phyloP scores from a whole-genome alignment of 2,888 invertebrate genomes.

The Lacanobia wlatinum region DNA sequence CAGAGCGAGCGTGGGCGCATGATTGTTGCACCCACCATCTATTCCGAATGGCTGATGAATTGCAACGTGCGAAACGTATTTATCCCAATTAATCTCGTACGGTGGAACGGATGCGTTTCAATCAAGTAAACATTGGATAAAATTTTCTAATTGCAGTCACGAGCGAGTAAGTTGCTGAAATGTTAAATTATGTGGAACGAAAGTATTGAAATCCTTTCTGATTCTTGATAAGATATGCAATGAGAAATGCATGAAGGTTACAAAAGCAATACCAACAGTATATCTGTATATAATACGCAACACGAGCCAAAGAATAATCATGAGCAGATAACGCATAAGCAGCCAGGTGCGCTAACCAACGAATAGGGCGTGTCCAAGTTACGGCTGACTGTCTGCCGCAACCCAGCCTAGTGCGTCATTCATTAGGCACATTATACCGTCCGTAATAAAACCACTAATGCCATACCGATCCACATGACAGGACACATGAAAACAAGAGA shows the following conservation, averaged over 20 bases:
- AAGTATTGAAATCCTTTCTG: slow-evolving; percentile 22
- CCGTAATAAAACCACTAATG: slow-evolving; percentile 54
- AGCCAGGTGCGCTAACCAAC: slow-evolving; percentile 48
- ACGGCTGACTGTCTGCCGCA: slow-evolving; percentile 39
- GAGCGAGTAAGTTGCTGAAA: slow-evolving; percentile 20
- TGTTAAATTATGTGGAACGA: slow-evolving; percentile 17
- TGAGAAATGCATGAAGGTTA: slow-evolving; percentile 31
- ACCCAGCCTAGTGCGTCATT: slow-evolving; percentile 48
- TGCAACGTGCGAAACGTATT: slow-evolving; percentile 82
- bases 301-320: slow-evolving; percentile 29
- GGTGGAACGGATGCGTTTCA: slow-evolving; percentile 71
- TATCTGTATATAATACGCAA: slow-evolving; percentile 1
- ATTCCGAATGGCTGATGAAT: slow-evolving; percentile 78
- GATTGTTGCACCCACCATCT: slow-evolving; percentile 85
- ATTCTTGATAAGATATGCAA: slow-evolving; percentile 13
- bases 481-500: slow-evolving; percentile 61
- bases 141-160: slow-evolving; percentile 17
- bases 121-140: slow-evolving; percentile 61
- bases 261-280: slow-evolving; percentile 13
- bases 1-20: slow-evolving; percentile 79
- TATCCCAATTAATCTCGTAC: slow-evolving; percentile 80
- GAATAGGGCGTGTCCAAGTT: slow-evolving; percentile 50
- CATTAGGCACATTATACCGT: slow-evolving; percentile 42
- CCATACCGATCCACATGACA: slow-evolving; percentile 56
- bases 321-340: slow-evolving; percentile 36